Evolutionary conservation across 2,888 invertebrate genomes (phyloP).

Genomic region (Crepidodera aurea): DNA sequence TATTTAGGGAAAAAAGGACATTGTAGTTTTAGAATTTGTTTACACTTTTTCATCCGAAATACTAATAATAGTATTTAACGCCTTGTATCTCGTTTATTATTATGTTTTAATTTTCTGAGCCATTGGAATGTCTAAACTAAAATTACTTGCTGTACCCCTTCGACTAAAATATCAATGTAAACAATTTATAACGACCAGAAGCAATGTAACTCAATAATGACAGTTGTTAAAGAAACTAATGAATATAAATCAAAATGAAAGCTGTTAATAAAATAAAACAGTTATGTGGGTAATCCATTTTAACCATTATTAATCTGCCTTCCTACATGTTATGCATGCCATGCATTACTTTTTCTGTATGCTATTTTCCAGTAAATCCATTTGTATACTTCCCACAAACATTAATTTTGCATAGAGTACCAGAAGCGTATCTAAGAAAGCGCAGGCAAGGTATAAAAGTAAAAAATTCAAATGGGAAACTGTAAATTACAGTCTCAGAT

Average conservation of each 20-base stretch:
- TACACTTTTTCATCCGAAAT: too few relatives aligned
- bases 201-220: not conserved
- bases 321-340: constrained; percentile 1
- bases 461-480: too few relatives aligned
- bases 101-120: too few relatives aligned
- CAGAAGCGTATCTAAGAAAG: not conserved
- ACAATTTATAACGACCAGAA: not conserved
- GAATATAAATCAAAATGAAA: constrained; percentile 3
- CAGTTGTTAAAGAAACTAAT: not conserved
- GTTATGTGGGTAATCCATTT: constrained; percentile 8
- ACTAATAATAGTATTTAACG: too few relatives aligned
- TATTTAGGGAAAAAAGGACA: too few relatives aligned
- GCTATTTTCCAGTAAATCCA: not conserved
- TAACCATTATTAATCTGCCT: constrained; percentile 2
- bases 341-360: not conserved
- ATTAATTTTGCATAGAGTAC: not conserved
- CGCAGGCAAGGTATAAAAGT: too few relatives aligned
- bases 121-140: too few relatives aligned
- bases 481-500: too few relatives aligned
- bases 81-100: too few relatives aligned
- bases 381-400: constrained; percentile 1
- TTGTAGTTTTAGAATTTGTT: too few relatives aligned
- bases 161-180: too few relatives aligned
- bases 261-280: constrained; percentile 5
- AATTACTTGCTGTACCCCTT: too few relatives aligned